Evolutionary conservation across 2,797 vertebrate genomes (phyloP), one percentile per base, ranked within the genome.

Genomic region (Halcyon chelicuti): DNA sequence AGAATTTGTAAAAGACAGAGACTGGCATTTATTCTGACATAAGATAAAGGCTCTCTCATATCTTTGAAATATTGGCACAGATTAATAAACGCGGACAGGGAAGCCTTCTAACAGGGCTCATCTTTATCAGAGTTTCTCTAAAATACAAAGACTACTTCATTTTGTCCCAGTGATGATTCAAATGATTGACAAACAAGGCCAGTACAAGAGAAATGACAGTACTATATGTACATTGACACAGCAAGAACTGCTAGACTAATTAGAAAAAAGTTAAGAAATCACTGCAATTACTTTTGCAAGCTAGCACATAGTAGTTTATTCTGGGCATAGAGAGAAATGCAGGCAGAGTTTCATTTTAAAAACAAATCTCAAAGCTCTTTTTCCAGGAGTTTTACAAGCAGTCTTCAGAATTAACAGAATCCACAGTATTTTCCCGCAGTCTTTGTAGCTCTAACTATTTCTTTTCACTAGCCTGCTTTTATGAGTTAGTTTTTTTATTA

Each of bases 21-120:
- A 90, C 58, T 93, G 82, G 90, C 60, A 94, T 93, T 92, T 90
- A 94, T 94, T 95, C 91, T 51, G 94, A 86, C 60, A 0, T 28
- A 81, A 96, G 37, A 96, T 84, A 95, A 96, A 96, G 91, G 51
- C 55, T 0, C 75, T 71, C 74, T 94, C 80, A 93, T 70, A 71
- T 90, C 67, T 84, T 54, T 22, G 83, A 88, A 97, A 95, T 47
- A 94, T 20, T 96, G 95, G 95, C 96, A 96, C 52, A 39, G 74
- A 66, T 58, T 93, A 91, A 92, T 67, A 72, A 92, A 92, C 22
- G 15, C 67, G 81, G 72, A 88, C 73, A 87, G 54, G 14, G 61
- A 47, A 91, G 58, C 83, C 58, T 47, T 83, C 71, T 49, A 86
- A 46, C 6, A 78, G 47, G 39, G 54, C 29, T 78, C 68, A 92